Base-by-base conservation (phyloP, 2,797 vertebrate genomes). In the Apogon talboti region DNA sequence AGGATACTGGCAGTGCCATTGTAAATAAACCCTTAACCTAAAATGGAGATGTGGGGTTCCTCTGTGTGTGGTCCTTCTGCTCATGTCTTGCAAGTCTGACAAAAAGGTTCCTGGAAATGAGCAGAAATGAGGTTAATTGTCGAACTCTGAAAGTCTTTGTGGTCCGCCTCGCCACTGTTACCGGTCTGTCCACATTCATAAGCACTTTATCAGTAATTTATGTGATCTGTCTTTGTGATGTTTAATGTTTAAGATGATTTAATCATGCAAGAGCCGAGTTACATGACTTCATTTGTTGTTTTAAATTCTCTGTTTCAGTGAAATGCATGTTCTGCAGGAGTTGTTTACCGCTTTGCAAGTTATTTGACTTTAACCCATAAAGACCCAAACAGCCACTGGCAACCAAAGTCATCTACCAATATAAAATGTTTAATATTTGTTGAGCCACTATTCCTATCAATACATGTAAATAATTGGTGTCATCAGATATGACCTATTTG, bases 31-130 rank as follows among this genome's bases (percentile, higher is more conserved):
- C 53, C 56, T 71, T 60, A 8, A 41, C 58, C 62, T 69, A 61
- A 83, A 73, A 74, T 72, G 49, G 70, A 81, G 62, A 48, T 74
- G 81, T 76, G 37, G 69, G 68, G 49, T 68, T 48, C 16, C 18
- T 3, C 66, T 59, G 80, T 87, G 88, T 89, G 91, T 85, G 90
- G 89, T 89, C 89, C 70, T 14, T 24, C 6, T 21, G 58, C 62
- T 56, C 76, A 65, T 35, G 6, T 76, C 72, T 54, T 51, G 24
- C 53, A 57, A 16, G 57, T 62, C 52, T 16, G 11, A 59, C 55
- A 38, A 42, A 57, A 73, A 64, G 11, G 6, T 76, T 86, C 56
- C 65, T 78, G 79, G 74, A 87, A 84, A 53, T 8, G 9, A 62
- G 13, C 35, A 18, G 42, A 43, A 49, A 21, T 54, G 76, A 66